Evolutionary conservation across 2,113 vertebrate genomes (phyloP).

Genomic region (Hippocampus zosterae): DNA sequence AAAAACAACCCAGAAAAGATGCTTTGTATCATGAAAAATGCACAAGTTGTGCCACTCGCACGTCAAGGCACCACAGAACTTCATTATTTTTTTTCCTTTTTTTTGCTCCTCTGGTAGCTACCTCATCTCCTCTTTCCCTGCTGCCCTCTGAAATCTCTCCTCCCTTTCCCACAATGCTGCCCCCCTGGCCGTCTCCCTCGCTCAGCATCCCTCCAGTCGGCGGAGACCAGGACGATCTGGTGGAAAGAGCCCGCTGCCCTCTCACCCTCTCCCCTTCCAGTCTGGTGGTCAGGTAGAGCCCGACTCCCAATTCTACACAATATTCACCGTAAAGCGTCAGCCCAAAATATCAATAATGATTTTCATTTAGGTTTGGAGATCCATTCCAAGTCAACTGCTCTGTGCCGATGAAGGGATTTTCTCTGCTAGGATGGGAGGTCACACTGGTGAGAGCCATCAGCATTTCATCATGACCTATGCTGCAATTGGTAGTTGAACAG

Average conservation of each 20-base stretch:
- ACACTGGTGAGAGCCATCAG: background rate
- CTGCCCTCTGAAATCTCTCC: conserved; percentile 15
- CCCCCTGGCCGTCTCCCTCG: conserved; percentile 1
- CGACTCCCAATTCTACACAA: background rate
- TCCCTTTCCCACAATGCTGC: conserved; percentile 6
- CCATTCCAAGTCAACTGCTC: conserved; percentile 56
- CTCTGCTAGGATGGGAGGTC: conserved; percentile 30
- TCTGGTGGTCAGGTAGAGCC: conserved; percentile 57
- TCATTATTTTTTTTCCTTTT: background rate
- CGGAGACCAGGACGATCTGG: background rate
- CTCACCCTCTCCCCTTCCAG: conserved; percentile 42
- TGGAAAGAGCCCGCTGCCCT: conserved; percentile 6
- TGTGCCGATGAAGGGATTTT: accelerated
- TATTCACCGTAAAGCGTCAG: background rate
- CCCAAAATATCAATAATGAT: background rate
- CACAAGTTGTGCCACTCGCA: too few species aligned
- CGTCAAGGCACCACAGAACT: too few species aligned
- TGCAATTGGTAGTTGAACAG: conserved; percentile 7
- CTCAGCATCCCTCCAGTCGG: background rate
- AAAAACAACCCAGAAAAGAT: too few species aligned
- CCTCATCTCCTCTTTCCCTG: conserved; percentile 25
- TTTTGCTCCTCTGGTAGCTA: conserved; percentile 29
- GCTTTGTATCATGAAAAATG: too few species aligned
- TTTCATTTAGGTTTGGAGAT: conserved; percentile 51
- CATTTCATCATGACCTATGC: background rate